Conservation (phyloP, 2,113 vertebrate genomes). For the Spilogale gracilis region DNA sequence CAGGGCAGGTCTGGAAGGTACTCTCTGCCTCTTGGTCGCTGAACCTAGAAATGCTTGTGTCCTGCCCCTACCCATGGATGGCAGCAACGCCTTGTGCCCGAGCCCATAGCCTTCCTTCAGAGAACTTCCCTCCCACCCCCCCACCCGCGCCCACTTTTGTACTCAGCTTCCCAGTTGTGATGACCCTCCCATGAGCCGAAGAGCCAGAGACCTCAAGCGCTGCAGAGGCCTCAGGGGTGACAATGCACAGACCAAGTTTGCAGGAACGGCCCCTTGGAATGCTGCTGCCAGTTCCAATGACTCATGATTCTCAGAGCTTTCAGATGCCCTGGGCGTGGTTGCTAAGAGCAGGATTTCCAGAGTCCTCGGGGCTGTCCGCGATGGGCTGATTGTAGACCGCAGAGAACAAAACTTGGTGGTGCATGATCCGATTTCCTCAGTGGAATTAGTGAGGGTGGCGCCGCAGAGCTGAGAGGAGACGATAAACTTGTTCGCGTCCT, state of each 20-base stretch:
- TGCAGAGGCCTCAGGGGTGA: no score
- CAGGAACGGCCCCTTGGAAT: not conserved
- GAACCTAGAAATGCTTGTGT: not conserved
- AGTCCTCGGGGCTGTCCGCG: fast-evolving
- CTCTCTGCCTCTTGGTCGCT: not conserved
- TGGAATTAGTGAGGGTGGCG: not conserved
- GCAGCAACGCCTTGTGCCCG: not conserved
- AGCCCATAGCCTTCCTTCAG: not conserved
- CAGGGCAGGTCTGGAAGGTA: not conserved
- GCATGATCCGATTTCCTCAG: not conserved
- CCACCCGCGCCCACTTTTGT: not conserved
- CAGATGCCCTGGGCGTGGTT: no score
- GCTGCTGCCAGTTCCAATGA: not conserved
- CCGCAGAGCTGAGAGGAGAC: fast-evolving
- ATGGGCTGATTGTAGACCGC: not conserved
- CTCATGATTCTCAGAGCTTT: not conserved
- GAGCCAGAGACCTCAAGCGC: no score
- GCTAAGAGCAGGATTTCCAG: fast-evolving
- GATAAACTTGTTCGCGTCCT: fast-evolving
- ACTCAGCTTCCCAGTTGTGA: not conserved
- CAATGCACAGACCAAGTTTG: not conserved
- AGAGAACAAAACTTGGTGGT: not conserved
- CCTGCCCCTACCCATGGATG: not conserved
- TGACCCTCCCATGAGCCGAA: no score
- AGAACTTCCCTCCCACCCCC: no score